These are phyloP conservation scores for Rhipidura dahli DNA, from an alignment of 2,113 vertebrate genomes.

Conservation along the genomic window DNA sequence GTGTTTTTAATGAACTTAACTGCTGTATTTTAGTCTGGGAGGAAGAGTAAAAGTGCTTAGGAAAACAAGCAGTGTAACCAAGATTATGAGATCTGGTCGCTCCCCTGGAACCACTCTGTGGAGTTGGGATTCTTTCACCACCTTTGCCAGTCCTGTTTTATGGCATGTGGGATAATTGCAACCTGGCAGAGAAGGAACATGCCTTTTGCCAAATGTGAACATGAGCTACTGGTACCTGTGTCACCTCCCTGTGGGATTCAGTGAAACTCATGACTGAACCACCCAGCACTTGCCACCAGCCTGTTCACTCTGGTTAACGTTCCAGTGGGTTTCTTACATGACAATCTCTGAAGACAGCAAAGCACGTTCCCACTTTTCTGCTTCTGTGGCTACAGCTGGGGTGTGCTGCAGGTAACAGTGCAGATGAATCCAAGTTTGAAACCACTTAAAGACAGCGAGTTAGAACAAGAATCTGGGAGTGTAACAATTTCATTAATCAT, in stretches of 20 bases:
- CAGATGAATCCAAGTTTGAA: not conserved
- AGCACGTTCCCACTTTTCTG: not conserved
- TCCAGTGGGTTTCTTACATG: not conserved
- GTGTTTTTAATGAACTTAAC: slow-evolving; percentile 21
- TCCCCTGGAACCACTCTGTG: not conserved
- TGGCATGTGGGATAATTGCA: slow-evolving; percentile 11
- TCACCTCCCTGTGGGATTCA: not conserved
- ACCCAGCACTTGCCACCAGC: not conserved
- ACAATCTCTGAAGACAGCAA: not conserved
- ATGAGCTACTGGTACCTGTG: not conserved
- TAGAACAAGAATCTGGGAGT: slow-evolving; percentile 54
- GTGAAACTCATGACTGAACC: not conserved
- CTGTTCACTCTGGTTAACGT: not conserved
- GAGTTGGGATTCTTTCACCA: not conserved
- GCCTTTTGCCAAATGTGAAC: not conserved
- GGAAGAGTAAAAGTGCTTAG: slow-evolving; percentile 5
- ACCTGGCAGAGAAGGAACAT: not conserved
- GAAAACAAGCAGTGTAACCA: slow-evolving; percentile 16
- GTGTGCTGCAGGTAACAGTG: not conserved
- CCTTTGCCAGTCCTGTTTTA: not conserved
- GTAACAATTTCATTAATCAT: slow-evolving; percentile 60
- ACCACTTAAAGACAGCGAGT: slow-evolving; percentile 11
- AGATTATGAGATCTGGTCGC: not conserved
- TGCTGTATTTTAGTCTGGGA: not conserved
- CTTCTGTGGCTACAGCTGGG: not conserved